phyloP scores from a whole-genome alignment of 2,113 vertebrate genomes.

The Apodemus speciosus region DNA sequence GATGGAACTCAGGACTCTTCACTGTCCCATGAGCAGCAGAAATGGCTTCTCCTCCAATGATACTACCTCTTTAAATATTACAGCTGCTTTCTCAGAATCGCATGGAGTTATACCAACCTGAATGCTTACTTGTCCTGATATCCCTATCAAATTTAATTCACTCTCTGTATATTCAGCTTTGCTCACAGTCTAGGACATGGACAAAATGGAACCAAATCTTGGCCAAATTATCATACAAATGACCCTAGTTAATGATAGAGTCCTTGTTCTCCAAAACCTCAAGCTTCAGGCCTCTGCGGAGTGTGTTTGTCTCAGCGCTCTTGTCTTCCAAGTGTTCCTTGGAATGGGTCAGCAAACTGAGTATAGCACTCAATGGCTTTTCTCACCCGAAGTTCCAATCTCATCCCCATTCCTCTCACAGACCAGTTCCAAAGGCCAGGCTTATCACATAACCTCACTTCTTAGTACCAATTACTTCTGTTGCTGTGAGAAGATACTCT shows the following conservation, averaged over 20 bases:
- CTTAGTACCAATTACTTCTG: not conserved
- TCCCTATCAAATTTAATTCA: not conserved
- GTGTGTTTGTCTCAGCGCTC: not conserved
- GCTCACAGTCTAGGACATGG: not conserved
- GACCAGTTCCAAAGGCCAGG: not conserved
- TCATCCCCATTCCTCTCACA: not conserved
- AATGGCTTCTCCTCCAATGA: not conserved
- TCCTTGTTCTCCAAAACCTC: not conserved
- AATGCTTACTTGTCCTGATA: not conserved
- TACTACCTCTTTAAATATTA: not conserved
- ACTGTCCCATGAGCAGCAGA: not conserved
- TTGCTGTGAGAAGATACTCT: not conserved
- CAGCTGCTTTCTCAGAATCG: not conserved
- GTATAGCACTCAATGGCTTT: not conserved
- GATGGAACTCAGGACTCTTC: not conserved
- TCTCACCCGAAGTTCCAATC: not conserved
- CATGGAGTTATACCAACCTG: not conserved
- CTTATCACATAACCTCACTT: not conserved
- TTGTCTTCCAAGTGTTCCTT: not conserved
- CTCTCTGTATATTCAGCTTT: not conserved
- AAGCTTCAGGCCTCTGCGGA: not conserved
- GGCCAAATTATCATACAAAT: not conserved
- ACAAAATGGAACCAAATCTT: not conserved
- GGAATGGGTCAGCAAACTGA: not conserved
- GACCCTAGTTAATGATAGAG: not conserved